Percentiles rank a stretch among this genome's conserved stretches.
These are phyloP conservation scores for Psococerastis gibbosa DNA, from an alignment of 2,888 invertebrate species.

Conservation along the genomic window DNA sequence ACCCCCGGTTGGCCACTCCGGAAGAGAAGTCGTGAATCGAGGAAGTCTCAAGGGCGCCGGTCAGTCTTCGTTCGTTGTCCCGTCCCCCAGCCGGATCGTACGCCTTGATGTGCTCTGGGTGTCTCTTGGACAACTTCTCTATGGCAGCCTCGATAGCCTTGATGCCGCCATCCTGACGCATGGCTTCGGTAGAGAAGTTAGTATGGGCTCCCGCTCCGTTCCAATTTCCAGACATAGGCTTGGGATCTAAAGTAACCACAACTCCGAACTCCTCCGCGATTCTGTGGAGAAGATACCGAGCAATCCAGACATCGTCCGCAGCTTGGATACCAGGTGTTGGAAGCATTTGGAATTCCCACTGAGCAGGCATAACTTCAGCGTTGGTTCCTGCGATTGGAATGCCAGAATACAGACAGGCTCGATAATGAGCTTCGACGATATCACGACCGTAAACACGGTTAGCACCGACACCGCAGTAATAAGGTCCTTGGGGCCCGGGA, in stretches of 20 bases:
- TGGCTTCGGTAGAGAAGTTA: slow-evolving; percentile 35
- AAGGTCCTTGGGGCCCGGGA: slow-evolving; percentile 41
- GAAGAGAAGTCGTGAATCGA: slow-evolving; percentile 45
- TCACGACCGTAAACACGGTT: slow-evolving; percentile 59
- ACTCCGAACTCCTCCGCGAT: slow-evolving; percentile 41
- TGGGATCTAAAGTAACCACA: slow-evolving; percentile 34
- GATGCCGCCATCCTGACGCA: slow-evolving; percentile 32
- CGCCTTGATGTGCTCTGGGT: slow-evolving; percentile 34
- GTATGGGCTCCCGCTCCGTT: slow-evolving; percentile 37
- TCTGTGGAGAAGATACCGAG: slow-evolving; percentile 34
- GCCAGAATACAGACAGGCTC: slow-evolving; percentile 62
- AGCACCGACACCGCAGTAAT: slow-evolving; percentile 71
- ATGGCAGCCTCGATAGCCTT: slow-evolving; percentile 38
- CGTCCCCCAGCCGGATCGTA: slow-evolving; percentile 37
- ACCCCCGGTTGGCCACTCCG: slow-evolving; percentile 42
- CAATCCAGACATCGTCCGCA: slow-evolving; percentile 41
- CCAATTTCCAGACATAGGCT: slow-evolving; percentile 27
- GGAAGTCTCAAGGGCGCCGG: slow-evolving; percentile 38
- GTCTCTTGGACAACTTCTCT: slow-evolving; percentile 32
- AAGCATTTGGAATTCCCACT: slow-evolving; percentile 50
- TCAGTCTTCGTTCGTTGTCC: slow-evolving; percentile 39
- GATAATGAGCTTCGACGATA: slow-evolving; percentile 60
- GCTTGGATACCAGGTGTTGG: slow-evolving; percentile 39
- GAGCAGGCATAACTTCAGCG: slow-evolving; percentile 67
- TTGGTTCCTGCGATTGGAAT: slow-evolving; percentile 58